Percentiles rank a stretch among this genome's conserved stretches.
These are phyloP conservation scores for Progne subis DNA, from an alignment of 2,113 vertebrate genomes.

Conservation along the genomic window DNA sequence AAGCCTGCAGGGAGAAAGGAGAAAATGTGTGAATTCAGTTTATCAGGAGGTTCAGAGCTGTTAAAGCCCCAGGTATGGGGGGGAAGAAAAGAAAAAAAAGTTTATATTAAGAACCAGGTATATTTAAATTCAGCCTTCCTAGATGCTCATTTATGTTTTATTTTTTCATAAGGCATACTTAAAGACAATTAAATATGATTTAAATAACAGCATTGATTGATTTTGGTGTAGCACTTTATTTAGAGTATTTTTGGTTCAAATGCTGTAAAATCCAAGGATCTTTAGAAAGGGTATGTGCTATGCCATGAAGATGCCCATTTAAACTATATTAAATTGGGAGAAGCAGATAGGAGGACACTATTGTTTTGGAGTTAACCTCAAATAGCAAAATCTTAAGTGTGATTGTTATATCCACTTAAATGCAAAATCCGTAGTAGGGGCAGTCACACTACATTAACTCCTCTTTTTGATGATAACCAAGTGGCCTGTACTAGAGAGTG, in stretches of 20 bases:
- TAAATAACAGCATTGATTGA: background rate
- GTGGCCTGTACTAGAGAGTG: background rate
- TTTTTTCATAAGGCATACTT: background rate
- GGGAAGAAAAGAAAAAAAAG: background rate
- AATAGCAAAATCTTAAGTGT: background rate
- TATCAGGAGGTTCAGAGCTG: background rate
- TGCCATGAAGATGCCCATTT: background rate
- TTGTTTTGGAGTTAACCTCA: background rate
- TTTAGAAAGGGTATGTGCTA: background rate
- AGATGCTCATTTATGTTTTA: background rate
- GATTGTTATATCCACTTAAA: background rate
- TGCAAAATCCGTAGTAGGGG: background rate
- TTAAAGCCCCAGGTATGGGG: accelerated
- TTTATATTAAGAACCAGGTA: background rate
- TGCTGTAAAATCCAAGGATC: background rate
- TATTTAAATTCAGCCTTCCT: background rate
- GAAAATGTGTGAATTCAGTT: background rate
- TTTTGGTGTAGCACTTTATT: background rate
- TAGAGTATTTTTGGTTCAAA: background rate
- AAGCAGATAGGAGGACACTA: background rate
- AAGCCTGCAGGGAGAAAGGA: background rate
- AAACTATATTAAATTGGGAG: background rate
- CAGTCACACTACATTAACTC: background rate
- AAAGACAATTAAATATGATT: background rate
- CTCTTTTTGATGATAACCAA: background rate